Base-by-base conservation (phyloP, 2,888 invertebrate species). In the Octodonta nipae region DNA sequence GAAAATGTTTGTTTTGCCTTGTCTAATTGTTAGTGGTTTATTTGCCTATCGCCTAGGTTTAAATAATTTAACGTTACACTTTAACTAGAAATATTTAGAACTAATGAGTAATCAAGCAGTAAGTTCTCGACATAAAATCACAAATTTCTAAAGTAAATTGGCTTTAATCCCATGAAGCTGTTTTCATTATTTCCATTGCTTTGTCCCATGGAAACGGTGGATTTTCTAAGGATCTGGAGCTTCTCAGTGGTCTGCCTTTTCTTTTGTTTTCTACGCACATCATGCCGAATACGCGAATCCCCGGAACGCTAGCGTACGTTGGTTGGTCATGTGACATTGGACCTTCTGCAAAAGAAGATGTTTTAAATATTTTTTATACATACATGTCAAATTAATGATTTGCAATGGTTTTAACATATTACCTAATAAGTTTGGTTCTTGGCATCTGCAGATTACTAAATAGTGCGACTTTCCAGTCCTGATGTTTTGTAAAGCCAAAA, bases 241-340 rank as follows among this genome's bases (percentile, higher is more conserved):
- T 58, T 41, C 68, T 56, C 36, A 66, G 45, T 22, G 66, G 65
- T 41, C 64, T 55, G 42, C 67, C 53, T 37, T 49, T 47, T 32
- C 50, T 49, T 41, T 49, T 52, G 36, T 51, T 57, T 45, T 67
- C 66, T 0, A 85, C 83, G 55, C 89, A 89, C 78, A 89, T 84
- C 89, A 91, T 91, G 26, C 89, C 91, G 54, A 86, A 91, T 0
- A 91, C 89, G 43, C 88, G 71, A 41, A 91, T 89, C 2, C 89
- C 89, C 3, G 89, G 89, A 6, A 91, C 88, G 46, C 88, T 85
- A 2, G 89, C 91, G 55, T 91, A 91, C 1, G 87, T 85, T 8
- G 91, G 89, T 56, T 88, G 88, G 57, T 88, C 87, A 58, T 91
- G 91, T 6, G 85, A 85, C 78, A 89, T 85, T 32, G 91, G 91